Conservation (phyloP, 2,797 vertebrate species). For the Manis javanica region DNA sequence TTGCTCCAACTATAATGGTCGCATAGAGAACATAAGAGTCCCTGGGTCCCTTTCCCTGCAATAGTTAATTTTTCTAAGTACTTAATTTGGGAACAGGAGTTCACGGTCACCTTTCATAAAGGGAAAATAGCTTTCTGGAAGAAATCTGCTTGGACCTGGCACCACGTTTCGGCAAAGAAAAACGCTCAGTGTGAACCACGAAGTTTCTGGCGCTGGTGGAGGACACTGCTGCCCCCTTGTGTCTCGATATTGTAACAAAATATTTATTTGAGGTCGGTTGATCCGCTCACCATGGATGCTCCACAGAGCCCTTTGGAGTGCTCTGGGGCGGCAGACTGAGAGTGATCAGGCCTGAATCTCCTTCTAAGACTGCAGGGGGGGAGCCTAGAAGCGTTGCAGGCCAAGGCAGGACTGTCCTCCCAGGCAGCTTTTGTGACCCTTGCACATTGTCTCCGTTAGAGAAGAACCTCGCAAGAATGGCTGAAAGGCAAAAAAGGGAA, state of each 20-base stretch:
- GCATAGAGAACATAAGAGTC: neutral
- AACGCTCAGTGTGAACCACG: neutral
- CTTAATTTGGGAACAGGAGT: neutral
- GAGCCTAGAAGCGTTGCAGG: neutral
- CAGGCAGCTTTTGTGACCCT: neutral
- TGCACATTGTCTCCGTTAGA: neutral
- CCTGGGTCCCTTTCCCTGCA: neutral
- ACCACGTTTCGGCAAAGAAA: neutral
- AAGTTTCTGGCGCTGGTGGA: neutral
- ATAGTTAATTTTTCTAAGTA: neutral
- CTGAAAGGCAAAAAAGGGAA: neutral
- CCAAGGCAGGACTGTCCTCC: neutral
- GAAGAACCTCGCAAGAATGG: neutral
- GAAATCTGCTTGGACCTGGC: conserved; percentile 9
- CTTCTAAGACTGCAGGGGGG: accelerated
- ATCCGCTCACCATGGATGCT: accelerated
- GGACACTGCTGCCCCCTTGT: conserved; percentile 76
- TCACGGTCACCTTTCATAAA: conserved; percentile 29
- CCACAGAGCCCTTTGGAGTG: accelerated
- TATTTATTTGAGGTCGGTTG: accelerated
- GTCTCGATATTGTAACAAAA: neutral
- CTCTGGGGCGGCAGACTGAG: accelerated
- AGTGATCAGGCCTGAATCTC: neutral
- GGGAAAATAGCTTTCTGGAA: conserved; percentile 10
- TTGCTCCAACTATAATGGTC: neutral